These are phyloP conservation scores for Anoplopoma fimbria DNA, from an alignment of 2,113 vertebrate species.

Conservation along the genomic window DNA sequence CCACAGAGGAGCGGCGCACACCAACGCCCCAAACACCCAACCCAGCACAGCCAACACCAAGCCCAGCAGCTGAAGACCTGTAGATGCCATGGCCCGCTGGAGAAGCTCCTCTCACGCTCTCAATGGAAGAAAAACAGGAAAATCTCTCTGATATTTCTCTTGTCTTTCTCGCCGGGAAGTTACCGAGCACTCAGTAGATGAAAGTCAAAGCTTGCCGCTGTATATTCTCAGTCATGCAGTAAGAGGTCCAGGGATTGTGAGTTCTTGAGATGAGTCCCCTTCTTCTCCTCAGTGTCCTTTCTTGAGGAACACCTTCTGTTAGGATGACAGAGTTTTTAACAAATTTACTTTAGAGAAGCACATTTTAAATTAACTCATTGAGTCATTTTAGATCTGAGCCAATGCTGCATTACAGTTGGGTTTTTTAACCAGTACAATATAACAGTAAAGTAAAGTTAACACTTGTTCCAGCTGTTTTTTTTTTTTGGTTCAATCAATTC, in stretches of 20 bases:
- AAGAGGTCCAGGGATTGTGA: conserved; percentile 75
- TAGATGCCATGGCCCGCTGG: conserved; percentile 83
- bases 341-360: background rate
- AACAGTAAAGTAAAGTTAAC: background rate
- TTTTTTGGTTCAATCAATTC: background rate
- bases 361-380: background rate
- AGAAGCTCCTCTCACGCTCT: background rate
- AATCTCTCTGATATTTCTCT: background rate
- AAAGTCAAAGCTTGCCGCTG: conserved; percentile 76
- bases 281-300: conserved; percentile 56
- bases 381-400: background rate
- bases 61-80: conserved; percentile 88
- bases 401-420: background rate
- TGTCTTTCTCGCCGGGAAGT: background rate
- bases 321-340: conserved; percentile 28
- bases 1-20: conserved; percentile 88
- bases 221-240: conserved; percentile 79
- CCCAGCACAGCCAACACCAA: conserved; percentile 83
- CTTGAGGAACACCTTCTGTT: background rate
- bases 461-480: background rate
- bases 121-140: background rate
- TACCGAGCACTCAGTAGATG: background rate
- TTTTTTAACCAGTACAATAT: background rate
- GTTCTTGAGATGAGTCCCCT: conserved; percentile 63
- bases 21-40: conserved; percentile 83